Evolutionary conservation across 2,113 vertebrate species (phyloP).

Genomic region (Dromiciops gliroides): DNA sequence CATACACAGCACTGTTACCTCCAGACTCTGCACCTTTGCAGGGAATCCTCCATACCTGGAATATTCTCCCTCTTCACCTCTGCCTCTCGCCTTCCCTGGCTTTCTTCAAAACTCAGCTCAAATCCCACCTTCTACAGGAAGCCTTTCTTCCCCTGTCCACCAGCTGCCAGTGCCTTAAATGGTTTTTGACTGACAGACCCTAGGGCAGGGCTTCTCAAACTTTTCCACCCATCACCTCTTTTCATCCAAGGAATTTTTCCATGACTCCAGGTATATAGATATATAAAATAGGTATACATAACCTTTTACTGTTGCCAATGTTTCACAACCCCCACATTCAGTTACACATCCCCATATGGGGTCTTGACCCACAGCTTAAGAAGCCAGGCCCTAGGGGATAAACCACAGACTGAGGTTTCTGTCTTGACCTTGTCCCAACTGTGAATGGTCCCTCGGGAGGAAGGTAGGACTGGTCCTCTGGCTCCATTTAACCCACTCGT

Average conservation of each 20-base stretch:
- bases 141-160: background rate
- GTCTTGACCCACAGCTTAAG: no score
- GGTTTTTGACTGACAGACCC: background rate
- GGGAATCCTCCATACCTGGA: background rate
- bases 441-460: background rate
- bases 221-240: no score
- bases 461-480: background rate
- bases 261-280: no score
- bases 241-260: no score
- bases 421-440: background rate
- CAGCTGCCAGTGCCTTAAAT: background rate
- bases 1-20: background rate
- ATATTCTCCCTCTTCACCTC: background rate
- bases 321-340: no score
- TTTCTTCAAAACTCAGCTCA: background rate
- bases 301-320: no score
- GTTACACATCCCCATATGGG: no score
- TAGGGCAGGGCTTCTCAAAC: no score
- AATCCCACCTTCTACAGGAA: background rate
- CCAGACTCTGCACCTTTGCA: background rate
- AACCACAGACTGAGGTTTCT: background rate
- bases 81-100: no score
- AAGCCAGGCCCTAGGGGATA: background rate
- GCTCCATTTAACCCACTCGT: background rate
- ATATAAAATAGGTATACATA: no score